Evolutionary conservation across 2,113 vertebrate species (phyloP), one percentile per base, ranked within the genome.

Genomic region (Craseonycteris thonglongyai): DNA sequence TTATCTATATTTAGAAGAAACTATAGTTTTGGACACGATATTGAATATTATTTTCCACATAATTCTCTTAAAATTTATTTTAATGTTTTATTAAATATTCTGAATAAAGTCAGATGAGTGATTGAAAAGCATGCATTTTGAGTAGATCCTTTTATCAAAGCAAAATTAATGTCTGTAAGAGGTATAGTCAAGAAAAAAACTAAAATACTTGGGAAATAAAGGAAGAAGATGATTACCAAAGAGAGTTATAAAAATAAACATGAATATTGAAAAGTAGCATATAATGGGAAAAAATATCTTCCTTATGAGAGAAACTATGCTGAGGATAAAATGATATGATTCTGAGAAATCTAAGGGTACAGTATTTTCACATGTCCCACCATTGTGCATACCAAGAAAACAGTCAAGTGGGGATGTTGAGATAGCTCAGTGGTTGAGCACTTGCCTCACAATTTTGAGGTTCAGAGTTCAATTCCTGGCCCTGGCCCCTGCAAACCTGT

Each of bases 1-100:
- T 90, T 76, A 61, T 26, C 40, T 91, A 66, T 59, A 90, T 81
- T 71, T 71, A 87, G 14, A 84, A 87, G n/a, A 87, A 87, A 74
- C 0, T 13, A 3, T 2, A 68, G 26, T 91, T 91, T 58, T 71
- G 21, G 30, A 82, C 74, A 80, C 38, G 33, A 59, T n/a, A 72
- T 45, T 75, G 69, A 78, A 40, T 71, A 65, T 42, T 21, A 81
- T 94, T 93, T 95, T 80, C 26, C 0, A 54, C 15, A 87, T 21
- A 47, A 78, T 54, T 93, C 42, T 74, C 26, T 90, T 69, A 58
- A 81, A 93, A 84, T 56, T 19, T 26, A 83, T 40, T 71, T 86
- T 82, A 86, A 66, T 75, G 11, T 0, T 91, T 90, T 87, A 30
- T 9, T 56, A 92, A 71, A 54, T 83, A 91, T 79, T 82, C 13